Evolutionary conservation across 2,113 vertebrate genomes (phyloP), one percentile per base, ranked within the genome.

Genomic region (Bostrychus sinensis): DNA sequence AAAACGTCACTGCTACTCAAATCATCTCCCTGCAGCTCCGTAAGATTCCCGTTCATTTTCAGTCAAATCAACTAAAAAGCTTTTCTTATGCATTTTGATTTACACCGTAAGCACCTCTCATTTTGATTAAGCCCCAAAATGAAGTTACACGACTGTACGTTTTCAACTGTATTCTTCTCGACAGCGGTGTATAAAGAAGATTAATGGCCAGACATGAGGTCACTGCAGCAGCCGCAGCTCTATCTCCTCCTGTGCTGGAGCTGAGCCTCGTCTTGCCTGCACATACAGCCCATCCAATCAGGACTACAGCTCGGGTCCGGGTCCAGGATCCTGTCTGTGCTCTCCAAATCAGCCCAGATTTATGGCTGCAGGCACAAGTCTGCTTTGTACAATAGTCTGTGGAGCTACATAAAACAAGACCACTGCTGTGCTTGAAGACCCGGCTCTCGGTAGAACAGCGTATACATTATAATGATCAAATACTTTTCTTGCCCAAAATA

Each of bases 381-480:
- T 86, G 82, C 83, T 88, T 46, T 73, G 70, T 86, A 84, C 81
- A 71, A 78, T 83, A 46, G 55, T 70, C 76, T 83, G 70, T 77
- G 83, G 80, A 81, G 70, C 63, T 70, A 75, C 78, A 80, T 75
- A 72, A 75, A 84, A 81, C 60, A 55, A 70, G 72, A 82, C 75
- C 60, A 50, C 38, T 71, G 72, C 54, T 53, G 37, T n/a, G n/a
- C n/a, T n/a, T n/a, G n/a, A n/a, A n/a, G n/a, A n/a, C n/a, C n/a
- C n/a, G n/a, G n/a, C n/a, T n/a, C n/a, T n/a, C n/a, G n/a, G n/a
- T n/a, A n/a, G n/a, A n/a, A n/a, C n/a, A n/a, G n/a, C n/a, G n/a
- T n/a, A n/a, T n/a, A n/a, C n/a, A n/a, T n/a, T n/a, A n/a, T n/a
- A n/a, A n/a, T n/a, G n/a, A n/a, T n/a, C n/a, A n/a, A n/a, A n/a